A percentile compares a stretch with the other conserved stretches of the same genome.
Conservation (phyloP, 2,113 vertebrate genomes). For the Trinectes maculatus region DNA sequence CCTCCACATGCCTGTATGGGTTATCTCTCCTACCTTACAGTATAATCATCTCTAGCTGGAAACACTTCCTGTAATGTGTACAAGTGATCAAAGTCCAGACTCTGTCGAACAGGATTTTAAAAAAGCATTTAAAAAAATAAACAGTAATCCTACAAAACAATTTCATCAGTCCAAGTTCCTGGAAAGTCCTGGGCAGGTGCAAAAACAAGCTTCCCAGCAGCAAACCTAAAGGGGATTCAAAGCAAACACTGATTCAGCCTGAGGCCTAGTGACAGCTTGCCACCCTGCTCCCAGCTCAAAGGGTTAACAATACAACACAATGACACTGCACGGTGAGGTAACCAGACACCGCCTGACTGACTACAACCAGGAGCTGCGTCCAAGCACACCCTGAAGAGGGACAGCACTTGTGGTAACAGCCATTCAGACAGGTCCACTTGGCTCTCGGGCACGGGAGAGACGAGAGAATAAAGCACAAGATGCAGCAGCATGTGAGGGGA, state of each 20-base stretch:
- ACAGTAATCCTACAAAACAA: constrained; percentile 29
- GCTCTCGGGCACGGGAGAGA: constrained; percentile 52
- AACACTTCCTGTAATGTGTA: constrained; percentile 54
- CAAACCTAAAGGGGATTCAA: constrained; percentile 55
- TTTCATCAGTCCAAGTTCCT: constrained; percentile 16
- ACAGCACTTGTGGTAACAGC: constrained; percentile 58
- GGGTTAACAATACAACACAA: constrained; percentile 69
- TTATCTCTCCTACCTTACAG: constrained; percentile 50
- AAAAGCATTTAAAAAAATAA: constrained; percentile 52
- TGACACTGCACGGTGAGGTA: constrained; percentile 78
- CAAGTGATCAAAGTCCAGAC: constrained; percentile 71
- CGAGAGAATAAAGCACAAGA: constrained; percentile 27
- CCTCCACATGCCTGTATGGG: constrained; percentile 7
- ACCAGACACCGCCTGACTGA: constrained; percentile 76
- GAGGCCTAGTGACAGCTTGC: constrained; percentile 32
- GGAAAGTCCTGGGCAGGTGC: constrained; percentile 57
- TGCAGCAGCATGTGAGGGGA: constrained; percentile 30
- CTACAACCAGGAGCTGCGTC: constrained; percentile 74
- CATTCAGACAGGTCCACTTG: constrained; percentile 58
- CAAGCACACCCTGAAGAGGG: constrained; percentile 47
- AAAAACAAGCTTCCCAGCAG: constrained; percentile 58
- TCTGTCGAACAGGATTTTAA: constrained; percentile 28
- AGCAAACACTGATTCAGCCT: constrained; percentile 55
- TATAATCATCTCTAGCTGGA: constrained; percentile 49
- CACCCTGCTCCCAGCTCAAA: constrained; percentile 59